These are phyloP conservation scores for Bombus sylvicola DNA, from an alignment of 1,140 invertebrate genomes.

Conservation along the genomic window DNA sequence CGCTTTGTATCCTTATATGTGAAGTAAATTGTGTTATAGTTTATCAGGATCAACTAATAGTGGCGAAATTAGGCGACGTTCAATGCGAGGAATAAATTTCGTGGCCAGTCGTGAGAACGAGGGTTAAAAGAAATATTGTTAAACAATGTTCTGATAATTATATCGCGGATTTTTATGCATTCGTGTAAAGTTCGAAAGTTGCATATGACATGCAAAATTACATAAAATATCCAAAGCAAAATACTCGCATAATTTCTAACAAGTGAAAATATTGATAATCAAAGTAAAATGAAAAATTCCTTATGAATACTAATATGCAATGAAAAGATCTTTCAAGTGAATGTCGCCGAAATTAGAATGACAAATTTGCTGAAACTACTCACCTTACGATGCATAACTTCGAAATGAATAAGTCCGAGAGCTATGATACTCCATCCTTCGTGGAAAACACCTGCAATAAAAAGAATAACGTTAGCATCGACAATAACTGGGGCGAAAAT, in stretches of 20 bases:
- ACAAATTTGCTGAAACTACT: background rate
- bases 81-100: background rate
- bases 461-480: background rate
- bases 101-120: background rate
- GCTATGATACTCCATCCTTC: too few species aligned
- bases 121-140: background rate
- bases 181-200: too few species aligned
- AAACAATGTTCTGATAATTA: background rate
- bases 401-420: background rate
- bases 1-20: conserved; percentile 1
- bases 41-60: background rate
- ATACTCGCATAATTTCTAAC: too few species aligned
- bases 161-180: too few species aligned
- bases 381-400: conserved; percentile 4
- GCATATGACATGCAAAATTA: too few species aligned
- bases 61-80: background rate
- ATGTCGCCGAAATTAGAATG: background rate
- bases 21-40: conserved; percentile 2
- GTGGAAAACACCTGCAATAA: background rate
- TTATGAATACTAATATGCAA: too few species aligned
- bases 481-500: background rate
- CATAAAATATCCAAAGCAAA: too few species aligned
- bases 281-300: too few species aligned
- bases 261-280: too few species aligned
- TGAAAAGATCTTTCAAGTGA: too few species aligned